These are phyloP conservation scores for Threskiornis aethiopicus DNA, from an alignment of 2,797 vertebrate genomes.

Conservation along the genomic window DNA sequence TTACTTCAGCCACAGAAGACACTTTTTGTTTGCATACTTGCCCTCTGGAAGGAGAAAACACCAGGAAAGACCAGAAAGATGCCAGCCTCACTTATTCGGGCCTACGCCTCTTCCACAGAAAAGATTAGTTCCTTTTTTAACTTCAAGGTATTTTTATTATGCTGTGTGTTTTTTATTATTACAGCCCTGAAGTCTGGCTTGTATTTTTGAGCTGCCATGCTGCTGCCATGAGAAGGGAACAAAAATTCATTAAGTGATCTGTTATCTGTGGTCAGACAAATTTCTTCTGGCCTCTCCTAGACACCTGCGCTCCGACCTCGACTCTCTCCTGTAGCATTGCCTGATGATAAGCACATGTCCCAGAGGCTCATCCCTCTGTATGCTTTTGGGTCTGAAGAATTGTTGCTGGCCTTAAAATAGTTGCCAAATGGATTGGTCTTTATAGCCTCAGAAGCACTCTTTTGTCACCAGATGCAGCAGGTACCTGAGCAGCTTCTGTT, in stretches of 20 bases:
- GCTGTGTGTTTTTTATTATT: neutral
- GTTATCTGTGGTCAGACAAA: neutral
- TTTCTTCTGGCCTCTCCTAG: neutral
- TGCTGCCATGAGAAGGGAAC: neutral
- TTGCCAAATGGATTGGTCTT: neutral
- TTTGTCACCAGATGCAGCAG: neutral
- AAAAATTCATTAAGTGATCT: neutral
- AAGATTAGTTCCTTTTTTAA: neutral
- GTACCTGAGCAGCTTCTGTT: neutral
- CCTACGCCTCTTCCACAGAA: neutral
- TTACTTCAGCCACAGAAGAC: neutral
- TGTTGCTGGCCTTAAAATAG: neutral
- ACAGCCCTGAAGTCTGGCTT: neutral
- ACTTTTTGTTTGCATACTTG: neutral
- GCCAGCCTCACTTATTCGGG: neutral
- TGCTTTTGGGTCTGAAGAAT: neutral
- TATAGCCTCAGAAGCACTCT: neutral
- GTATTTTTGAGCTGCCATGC: neutral
- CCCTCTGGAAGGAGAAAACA: neutral
- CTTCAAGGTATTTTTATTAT: neutral
- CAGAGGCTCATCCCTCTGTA: neutral
- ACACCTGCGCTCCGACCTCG: fast-evolving
- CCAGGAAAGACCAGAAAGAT: neutral
- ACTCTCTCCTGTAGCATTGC: neutral
- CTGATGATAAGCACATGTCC: neutral